Conservation (phyloP, 2,797 vertebrate genomes). For the Esox masquinongy region DNA sequence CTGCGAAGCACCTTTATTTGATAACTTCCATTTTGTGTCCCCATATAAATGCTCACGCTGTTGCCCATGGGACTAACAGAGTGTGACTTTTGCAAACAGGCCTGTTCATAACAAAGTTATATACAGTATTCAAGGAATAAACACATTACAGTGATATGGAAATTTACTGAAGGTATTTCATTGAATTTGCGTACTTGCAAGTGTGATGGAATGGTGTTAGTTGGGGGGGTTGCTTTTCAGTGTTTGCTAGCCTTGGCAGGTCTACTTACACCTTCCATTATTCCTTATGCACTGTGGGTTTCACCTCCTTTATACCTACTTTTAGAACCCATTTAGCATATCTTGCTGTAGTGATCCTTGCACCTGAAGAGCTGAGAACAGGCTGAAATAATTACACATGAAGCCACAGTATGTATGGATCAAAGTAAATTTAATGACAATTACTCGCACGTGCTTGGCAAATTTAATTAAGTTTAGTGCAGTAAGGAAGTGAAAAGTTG, state of each 20-base stretch:
- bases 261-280: neutral
- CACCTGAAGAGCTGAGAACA: neutral
- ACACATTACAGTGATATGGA: neutral
- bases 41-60: neutral
- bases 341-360: slow-evolving; percentile 1
- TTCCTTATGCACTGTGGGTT: neutral
- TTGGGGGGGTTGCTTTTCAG: neutral
- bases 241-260: neutral
- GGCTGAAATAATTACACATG: neutral
- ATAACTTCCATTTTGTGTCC: neutral
- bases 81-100: neutral
- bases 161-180: neutral
- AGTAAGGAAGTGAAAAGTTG: too few relatives aligned
- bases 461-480: neutral
- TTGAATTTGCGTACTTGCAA: neutral
- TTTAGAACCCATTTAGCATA: slow-evolving; percentile 2
- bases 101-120: neutral
- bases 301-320: neutral
- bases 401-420: neutral
- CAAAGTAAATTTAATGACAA: neutral
- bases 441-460: neutral
- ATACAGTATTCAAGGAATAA: neutral
- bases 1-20: neutral
- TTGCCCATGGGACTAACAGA: neutral
- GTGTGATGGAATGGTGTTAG: neutral